Base-by-base conservation (phyloP, 2,113 vertebrate species). In the Heteronetta atricapilla region DNA sequence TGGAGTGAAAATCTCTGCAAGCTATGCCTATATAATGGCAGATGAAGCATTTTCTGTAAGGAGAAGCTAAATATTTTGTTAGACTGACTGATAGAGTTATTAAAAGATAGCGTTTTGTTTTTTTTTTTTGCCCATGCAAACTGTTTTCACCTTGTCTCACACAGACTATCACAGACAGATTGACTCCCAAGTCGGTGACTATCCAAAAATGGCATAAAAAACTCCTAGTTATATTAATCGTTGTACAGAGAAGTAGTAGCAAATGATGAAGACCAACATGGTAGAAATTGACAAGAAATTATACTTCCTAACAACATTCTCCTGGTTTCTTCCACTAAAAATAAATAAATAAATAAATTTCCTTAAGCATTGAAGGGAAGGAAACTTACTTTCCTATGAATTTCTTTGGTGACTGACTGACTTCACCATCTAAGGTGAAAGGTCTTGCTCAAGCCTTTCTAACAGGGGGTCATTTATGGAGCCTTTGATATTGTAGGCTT, bases 131-230 rank as follows among this genome's bases (percentile, higher is more conserved):
- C 31, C n/a, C 29, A 10, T 7, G 4, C 0, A 23, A 72, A 28
- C 46, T 95, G 56, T 87, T 88, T 95, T 78, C 58, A 86, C 56
- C 31, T 31, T 84, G 36, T 86, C n/a, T 90, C 69, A 55, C 63
- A 63, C 13, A 73, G 13, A 36, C 18, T 75, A 17, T 62, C 31
- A 50, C 60, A 90, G 36, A 6, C 64, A 67, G 31, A 66, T 34
- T 90, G 66, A 82, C 26, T 73, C 10, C 10, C 46, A 77, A 77
- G 18, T 40, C 34, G 59, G 31, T 52, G 80, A 82, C 25, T 69
- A 34, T 22, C 13, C 25, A 14, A 91, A 92, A 73, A 29, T 46
- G n/a, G 7, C 48, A 88, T 48, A 48, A 48, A 48, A 22, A 63
- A 48, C 34, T 72, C 38, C n/a, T 64, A 42, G 72, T 33, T 48